Evolutionary conservation across 2,888 invertebrate species (phyloP).

Genomic region (Timema podura): DNA sequence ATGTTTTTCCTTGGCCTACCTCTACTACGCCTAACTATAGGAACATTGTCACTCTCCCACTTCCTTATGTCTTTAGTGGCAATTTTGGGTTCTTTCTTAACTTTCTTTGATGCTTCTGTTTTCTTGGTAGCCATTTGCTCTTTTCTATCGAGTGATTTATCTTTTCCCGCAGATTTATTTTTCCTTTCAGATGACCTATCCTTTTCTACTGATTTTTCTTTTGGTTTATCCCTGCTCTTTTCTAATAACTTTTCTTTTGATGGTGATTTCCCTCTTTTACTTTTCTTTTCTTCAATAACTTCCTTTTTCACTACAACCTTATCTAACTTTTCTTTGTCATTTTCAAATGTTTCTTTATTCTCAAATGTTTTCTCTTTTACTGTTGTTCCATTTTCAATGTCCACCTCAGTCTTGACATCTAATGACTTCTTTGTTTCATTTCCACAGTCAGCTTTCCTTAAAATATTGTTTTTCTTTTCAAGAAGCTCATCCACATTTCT

Average conservation of each 20-base stretch:
- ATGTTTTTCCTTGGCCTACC: conserved; percentile 21
- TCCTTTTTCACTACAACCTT: neutral
- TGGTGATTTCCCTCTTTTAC: conserved; percentile 32
- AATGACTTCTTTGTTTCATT: conserved; percentile 1
- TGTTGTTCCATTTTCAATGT: neutral
- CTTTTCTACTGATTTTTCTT: conserved; percentile 34
- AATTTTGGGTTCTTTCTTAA: neutral
- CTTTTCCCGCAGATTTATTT: conserved; percentile 31
- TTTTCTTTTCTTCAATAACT: conserved; percentile 7
- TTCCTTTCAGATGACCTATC: conserved; percentile 29
- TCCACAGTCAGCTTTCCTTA: neutral
- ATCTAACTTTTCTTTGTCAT: conserved; percentile 11
- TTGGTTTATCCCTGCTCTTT: conserved; percentile 31
- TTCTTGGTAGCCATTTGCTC: conserved; percentile 23
- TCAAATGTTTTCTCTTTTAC: neutral
- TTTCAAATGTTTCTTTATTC: conserved; percentile 15
- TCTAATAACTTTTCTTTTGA: conserved; percentile 32
- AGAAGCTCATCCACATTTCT: neutral
- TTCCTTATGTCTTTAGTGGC: conserved; percentile 37
- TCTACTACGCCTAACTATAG: conserved; percentile 25
- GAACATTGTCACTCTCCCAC: conserved; percentile 39
- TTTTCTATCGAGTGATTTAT: conserved; percentile 28
- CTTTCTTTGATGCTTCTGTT: conserved; percentile 18
- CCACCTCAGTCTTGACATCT: conserved; percentile 12
- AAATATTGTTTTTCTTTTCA: neutral